These are phyloP conservation scores for Hylaeus anthracinus DNA, from an alignment of 1,140 invertebrate species.

Conservation along the genomic window DNA sequence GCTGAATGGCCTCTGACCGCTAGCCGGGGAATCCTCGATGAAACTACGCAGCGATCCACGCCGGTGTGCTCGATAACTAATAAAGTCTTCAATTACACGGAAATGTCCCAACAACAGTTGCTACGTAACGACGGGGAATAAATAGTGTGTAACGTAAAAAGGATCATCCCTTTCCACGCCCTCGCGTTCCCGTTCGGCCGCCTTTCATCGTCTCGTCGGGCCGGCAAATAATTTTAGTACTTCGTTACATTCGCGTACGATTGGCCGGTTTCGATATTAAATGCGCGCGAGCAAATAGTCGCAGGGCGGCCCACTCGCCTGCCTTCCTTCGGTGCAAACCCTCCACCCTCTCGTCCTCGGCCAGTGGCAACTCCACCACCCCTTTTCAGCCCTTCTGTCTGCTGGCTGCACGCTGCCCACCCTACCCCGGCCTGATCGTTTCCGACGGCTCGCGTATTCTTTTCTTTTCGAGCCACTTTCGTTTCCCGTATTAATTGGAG, in stretches of 20 bases:
- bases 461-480: constrained; percentile 56
- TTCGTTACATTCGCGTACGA: constrained; percentile 63
- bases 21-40: neutral
- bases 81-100: constrained; percentile 39
- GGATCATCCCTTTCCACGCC: neutral
- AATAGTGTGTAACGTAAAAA: constrained; percentile 20
- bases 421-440: constrained; percentile 1
- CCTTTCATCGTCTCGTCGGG: neutral
- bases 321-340: neutral
- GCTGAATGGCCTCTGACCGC: neutral
- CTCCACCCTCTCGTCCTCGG: neutral
- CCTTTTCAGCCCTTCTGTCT: constrained; percentile 5
- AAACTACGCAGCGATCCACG: constrained; percentile 22
- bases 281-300: constrained; percentile 64
- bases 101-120: constrained; percentile 22
- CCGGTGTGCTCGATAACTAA: constrained; percentile 15
- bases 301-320: constrained; percentile 50
- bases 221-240: constrained; percentile 65
- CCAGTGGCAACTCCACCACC: neutral
- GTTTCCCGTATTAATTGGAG: constrained; percentile 68
- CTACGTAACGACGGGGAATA: constrained; percentile 53
- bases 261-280: constrained; percentile 69
- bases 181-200: neutral
- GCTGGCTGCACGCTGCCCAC: neutral
- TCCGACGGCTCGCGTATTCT: constrained; percentile 42